Evolutionary conservation across 2,797 vertebrate genomes (phyloP).

Genomic region (Rhinogobio ventralis): DNA sequence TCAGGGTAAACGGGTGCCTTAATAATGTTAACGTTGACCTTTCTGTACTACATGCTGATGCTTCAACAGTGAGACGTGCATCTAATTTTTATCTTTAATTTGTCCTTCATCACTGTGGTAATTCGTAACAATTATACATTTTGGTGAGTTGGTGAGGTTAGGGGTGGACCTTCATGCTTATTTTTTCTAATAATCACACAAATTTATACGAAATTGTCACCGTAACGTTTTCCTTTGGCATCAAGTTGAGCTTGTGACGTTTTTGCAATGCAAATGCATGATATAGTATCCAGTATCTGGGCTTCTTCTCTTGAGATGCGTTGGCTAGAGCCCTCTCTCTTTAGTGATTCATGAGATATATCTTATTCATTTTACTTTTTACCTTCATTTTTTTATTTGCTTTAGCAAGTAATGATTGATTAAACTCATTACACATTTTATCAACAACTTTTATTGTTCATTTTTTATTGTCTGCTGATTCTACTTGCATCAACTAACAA

Average conservation of each 20-base stretch:
- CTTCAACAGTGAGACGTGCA: neutral
- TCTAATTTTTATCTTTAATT: neutral
- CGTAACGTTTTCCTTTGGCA: neutral
- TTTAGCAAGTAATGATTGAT: slow-evolving; percentile 7
- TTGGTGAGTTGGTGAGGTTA: neutral
- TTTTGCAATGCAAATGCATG: neutral
- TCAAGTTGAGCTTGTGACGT: neutral
- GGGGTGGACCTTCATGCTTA: neutral
- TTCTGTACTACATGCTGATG: neutral
- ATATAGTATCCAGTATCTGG: neutral
- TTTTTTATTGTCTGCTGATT: slow-evolving; percentile 17
- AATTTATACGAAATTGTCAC: neutral
- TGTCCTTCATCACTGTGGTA: too few relatives aligned
- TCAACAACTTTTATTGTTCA: neutral
- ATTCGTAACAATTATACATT: too few relatives aligned
- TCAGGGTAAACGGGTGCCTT: neutral
- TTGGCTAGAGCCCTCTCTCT: slow-evolving; percentile 8
- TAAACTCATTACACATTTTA: neutral
- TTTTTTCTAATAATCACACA: neutral
- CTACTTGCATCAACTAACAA: neutral
- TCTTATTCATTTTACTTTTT: neutral
- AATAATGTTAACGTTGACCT: neutral
- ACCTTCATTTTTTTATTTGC: slow-evolving; percentile 1
- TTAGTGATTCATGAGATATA: slow-evolving; percentile 9
- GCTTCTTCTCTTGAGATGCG: slow-evolving; percentile 16